phyloP scores from a whole-genome alignment of 1,140 invertebrate species.

The Meloidogyne exigua region DNA sequence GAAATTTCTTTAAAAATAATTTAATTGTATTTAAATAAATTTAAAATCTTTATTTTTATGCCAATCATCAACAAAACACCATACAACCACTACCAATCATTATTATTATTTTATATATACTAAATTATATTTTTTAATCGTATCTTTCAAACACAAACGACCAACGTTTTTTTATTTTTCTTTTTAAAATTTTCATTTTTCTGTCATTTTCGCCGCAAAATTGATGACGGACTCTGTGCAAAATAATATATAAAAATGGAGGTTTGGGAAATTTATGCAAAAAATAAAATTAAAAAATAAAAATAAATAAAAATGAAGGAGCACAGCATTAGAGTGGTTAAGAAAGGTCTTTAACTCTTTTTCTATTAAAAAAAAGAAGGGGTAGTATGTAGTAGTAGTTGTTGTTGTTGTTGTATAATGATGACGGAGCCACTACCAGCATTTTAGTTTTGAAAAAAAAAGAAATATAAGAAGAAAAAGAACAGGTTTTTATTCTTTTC shows the following conservation, averaged over 20 bases:
- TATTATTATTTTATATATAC: too few relatives aligned
- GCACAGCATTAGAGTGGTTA: too few relatives aligned
- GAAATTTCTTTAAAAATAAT: too few relatives aligned
- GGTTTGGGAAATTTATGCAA: not conserved
- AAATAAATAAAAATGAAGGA: too few relatives aligned
- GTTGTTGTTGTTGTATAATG: too few relatives aligned
- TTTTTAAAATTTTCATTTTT: not conserved
- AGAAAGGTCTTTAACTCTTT: too few relatives aligned
- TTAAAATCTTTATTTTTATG: too few relatives aligned
- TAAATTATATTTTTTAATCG: not conserved
- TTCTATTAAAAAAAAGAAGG: not conserved
- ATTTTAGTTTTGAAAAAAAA: not conserved
- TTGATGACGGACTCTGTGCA: not conserved
- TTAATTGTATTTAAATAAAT: too few relatives aligned
- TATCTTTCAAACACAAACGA: not conserved
- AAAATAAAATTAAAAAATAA: not conserved
- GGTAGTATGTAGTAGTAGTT: not conserved
- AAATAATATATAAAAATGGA: not conserved
- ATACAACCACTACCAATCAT: not conserved
- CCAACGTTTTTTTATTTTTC: not conserved
- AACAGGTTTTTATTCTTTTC: not conserved
- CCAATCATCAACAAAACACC: too few relatives aligned
- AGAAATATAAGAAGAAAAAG: not conserved
- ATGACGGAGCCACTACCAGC: not conserved
- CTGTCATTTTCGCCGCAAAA: slow-evolving; percentile 1